Base-by-base conservation (phyloP, 1,140 invertebrate genomes). In the Spodoptera litura region DNA sequence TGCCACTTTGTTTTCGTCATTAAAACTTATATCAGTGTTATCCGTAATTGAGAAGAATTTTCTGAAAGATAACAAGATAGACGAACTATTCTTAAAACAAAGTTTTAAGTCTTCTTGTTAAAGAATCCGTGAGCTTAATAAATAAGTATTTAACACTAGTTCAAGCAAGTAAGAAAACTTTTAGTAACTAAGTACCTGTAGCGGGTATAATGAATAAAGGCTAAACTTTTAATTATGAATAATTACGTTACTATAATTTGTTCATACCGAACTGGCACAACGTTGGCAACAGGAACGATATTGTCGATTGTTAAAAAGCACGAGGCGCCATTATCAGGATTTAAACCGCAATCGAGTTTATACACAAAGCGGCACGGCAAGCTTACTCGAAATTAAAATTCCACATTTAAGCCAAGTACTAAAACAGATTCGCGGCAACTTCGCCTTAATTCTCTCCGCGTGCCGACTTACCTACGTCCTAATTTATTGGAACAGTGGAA, bases 401-500 rank as follows among this genome's bases (percentile, higher is more conserved):
- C 62, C 53, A 44, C 27, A 75, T 51, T 76, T 75, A 76, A 80
- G 61, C 44, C 59, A 77, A 72, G 62, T 38, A 76, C 38, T 78
- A 55, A 78, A 81, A 78, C 68, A 78, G 81, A 84, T 83, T 87
- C 74, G 66, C 58, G 55, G 80, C 70, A 82, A 82, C 66, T 85
- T 79, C 78, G 71, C 80, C 78, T 82, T 84, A 86, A 87, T 84
- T 84, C 76, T 74, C 70, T 81, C 73, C 79, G 83, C 80, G 78
- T 79, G 79, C 77, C 66, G 70, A 84, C 77, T 84, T 85, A 84
- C 79, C 78, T 83, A 77, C 82, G 81, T 79, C 66, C 84, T 90
- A 90, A 90, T 88, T 90, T 88, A 90, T 90, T 86, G 84, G 84
- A 83, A 86, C 81, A 87, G 81, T 85, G 73, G 88, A 89, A 89